Conservation (phyloP, 2,113 vertebrate species). For the Poecile atricapillus region DNA sequence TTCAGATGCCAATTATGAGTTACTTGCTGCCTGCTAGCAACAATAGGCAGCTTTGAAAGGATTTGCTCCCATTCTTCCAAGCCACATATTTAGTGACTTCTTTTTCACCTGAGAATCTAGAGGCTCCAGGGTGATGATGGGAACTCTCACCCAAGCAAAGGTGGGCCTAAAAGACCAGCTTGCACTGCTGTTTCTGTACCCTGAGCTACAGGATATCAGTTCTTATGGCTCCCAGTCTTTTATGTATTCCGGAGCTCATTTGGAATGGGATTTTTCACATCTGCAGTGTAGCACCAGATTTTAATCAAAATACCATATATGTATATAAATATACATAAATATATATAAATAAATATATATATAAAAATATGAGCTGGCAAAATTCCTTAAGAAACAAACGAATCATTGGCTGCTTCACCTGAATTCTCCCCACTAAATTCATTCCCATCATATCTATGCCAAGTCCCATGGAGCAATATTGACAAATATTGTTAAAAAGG, state of each 20-base stretch:
- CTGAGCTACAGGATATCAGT: background rate
- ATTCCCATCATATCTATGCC: background rate
- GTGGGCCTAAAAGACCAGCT: background rate
- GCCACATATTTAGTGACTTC: background rate
- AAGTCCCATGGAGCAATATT: background rate
- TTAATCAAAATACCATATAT: background rate
- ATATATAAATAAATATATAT: background rate
- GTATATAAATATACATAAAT: background rate
- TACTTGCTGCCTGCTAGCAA: slow-evolving; percentile 23
- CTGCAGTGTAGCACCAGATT: background rate
- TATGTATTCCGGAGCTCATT: background rate
- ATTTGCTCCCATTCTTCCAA: background rate
- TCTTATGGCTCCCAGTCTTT: background rate
- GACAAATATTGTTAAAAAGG: background rate
- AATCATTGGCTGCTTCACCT: background rate
- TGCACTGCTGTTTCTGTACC: background rate
- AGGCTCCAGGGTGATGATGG: background rate
- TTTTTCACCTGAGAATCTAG: background rate
- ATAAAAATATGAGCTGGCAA: background rate
- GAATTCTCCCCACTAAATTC: background rate
- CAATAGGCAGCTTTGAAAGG: background rate
- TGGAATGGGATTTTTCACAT: background rate
- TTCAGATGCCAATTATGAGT: slow-evolving; percentile 16
- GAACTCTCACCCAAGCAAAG: background rate
- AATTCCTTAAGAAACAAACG: background rate